phyloP scores from a whole-genome alignment of 2,797 vertebrate species.

The Artibeus jamaicensis region DNA sequence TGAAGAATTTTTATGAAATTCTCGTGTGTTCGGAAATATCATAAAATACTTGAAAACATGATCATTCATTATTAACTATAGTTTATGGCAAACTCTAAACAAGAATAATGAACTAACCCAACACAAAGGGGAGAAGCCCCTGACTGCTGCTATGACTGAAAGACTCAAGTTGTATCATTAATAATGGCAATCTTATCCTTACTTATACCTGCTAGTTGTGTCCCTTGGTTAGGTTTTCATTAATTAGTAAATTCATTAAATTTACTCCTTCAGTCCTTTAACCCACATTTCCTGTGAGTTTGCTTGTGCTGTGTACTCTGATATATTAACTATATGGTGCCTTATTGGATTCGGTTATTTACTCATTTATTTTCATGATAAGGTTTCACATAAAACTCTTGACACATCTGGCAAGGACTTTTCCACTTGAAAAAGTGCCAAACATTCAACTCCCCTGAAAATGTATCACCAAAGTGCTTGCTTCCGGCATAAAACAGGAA shows the following conservation, averaged over 20 bases:
- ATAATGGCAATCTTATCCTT: not conserved
- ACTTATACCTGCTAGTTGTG: not conserved
- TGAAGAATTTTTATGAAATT: not conserved
- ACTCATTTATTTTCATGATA: slow-evolving; percentile 13
- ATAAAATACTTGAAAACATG: not conserved
- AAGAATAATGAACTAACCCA: not conserved
- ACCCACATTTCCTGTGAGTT: not conserved
- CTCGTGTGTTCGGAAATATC: not conserved
- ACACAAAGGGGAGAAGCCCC: not conserved
- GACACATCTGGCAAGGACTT: not conserved
- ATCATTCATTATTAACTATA: not conserved
- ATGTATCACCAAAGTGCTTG: slow-evolving; percentile 34
- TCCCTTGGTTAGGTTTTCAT: not conserved
- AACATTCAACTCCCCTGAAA: slow-evolving; percentile 50
- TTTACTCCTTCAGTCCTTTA: not conserved
- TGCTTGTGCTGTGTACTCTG: not conserved
- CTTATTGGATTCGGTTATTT: not conserved
- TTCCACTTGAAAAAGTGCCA: not conserved
- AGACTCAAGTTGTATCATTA: not conserved
- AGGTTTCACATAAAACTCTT: not conserved
- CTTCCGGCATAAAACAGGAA: slow-evolving; percentile 43
- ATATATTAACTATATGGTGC: not conserved
- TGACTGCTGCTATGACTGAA: not conserved
- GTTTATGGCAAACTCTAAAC: not conserved
- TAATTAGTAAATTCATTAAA: not conserved